Percentiles rank a stretch among this genome's conserved stretches.
Conservation (phyloP, 2,888 invertebrate genomes). For the Dichetophora obliterata region DNA sequence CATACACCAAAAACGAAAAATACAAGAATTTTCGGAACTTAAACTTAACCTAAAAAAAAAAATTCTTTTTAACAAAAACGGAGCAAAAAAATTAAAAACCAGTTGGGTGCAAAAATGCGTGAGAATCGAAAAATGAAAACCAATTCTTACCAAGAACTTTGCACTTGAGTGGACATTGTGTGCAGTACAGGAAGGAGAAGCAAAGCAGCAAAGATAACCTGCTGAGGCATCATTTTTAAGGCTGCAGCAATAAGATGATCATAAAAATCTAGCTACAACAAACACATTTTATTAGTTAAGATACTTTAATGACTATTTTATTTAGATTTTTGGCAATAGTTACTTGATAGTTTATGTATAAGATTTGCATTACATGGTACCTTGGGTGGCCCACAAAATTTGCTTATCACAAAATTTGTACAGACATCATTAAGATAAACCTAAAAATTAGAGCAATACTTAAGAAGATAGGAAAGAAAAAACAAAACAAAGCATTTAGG, state of each 20-base stretch:
- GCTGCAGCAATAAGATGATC: neutral
- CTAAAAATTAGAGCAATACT: neutral
- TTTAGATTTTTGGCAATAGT: too few relatives aligned
- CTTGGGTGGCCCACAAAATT: neutral
- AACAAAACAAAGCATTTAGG: neutral
- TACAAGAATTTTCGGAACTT: neutral
- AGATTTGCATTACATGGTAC: neutral
- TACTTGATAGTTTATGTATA: too few relatives aligned
- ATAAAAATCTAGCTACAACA: neutral
- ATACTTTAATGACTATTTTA: too few relatives aligned
- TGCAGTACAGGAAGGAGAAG: neutral
- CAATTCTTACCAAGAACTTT: conserved; percentile 4
- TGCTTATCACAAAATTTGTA: neutral
- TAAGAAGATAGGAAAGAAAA: neutral
- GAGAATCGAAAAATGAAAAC: conserved; percentile 19
- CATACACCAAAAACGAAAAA: neutral
- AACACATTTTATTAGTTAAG: too few relatives aligned
- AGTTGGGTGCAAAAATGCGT: conserved; percentile 26
- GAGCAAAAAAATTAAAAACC: neutral
- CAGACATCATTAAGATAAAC: neutral
- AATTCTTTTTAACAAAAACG: neutral
- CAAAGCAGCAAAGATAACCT: conserved; percentile 13
- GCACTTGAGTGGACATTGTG: conserved; percentile 26
- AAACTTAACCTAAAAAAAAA: conserved; percentile 1
- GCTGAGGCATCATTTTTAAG: conserved; percentile 12